Evolutionary conservation across 30 jellyfish, hydroid and myxozoan species (phyloP).

Genomic region (Nemopilema nomurai): DNA sequence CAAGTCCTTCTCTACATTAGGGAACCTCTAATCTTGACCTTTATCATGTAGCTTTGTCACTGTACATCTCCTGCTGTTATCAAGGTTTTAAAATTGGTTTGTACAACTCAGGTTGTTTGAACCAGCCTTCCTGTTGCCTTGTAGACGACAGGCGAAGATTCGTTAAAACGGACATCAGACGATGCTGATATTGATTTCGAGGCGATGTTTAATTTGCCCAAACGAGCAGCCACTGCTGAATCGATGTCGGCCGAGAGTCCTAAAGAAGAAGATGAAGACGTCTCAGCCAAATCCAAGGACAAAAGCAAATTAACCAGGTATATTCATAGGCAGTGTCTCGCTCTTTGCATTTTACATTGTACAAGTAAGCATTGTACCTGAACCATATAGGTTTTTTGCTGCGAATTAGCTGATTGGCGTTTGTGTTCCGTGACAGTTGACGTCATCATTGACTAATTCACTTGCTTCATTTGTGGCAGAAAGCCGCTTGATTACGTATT

Average conservation of each 20-base stretch:
- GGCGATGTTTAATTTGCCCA: conserved; percentile 44
- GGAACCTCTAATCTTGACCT: no score
- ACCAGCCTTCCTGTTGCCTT: background rate
- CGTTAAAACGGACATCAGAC: conserved; percentile 16
- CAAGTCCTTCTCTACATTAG: no score
- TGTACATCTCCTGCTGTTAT: background rate
- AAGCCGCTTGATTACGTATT: no score
- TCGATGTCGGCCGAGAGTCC: conserved; percentile 26
- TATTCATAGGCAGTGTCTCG: background rate
- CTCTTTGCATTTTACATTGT: no score
- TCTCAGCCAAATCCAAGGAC: conserved; percentile 27
- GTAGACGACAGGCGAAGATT: background rate
- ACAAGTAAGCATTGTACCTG: no score
- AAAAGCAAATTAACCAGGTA: conserved; percentile 22
- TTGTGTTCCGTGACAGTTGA: no score
- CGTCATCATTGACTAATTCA: no score
- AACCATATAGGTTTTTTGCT: no score
- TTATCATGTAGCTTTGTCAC: no score
- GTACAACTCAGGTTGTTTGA: no score
- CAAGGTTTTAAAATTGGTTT: background rate
- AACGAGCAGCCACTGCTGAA: conserved; percentile 12
- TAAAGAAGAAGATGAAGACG: background rate
- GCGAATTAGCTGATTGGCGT: no score
- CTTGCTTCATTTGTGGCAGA: no score
- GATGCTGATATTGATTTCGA: conserved; percentile 53